Conservation (phyloP, 2,888 invertebrate species). For the Lymantria dispar region DNA sequence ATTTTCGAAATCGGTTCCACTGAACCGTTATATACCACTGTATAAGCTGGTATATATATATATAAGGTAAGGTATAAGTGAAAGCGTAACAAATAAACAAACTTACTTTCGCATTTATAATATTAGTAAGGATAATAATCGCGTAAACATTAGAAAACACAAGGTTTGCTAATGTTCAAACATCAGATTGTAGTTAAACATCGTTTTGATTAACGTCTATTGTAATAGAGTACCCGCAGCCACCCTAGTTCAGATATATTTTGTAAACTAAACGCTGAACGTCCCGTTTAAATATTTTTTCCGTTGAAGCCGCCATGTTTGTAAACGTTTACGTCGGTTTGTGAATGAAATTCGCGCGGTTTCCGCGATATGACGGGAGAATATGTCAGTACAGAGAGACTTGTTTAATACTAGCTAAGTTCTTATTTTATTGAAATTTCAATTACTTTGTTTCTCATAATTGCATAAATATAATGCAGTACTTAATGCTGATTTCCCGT, state of each 20-base stretch:
- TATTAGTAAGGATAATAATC: too few species aligned
- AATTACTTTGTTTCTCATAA: too few species aligned
- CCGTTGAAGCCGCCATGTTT: slow-evolving; percentile 70
- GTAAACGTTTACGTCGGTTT: slow-evolving; percentile 66
- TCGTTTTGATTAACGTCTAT: slow-evolving; percentile 41
- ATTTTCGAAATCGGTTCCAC: too few species aligned
- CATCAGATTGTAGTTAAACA: slow-evolving; percentile 12
- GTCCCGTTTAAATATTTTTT: slow-evolving; percentile 79
- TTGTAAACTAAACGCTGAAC: slow-evolving; percentile 69
- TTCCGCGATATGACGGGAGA: slow-evolving; percentile 71
- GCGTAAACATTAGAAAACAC: too few species aligned
- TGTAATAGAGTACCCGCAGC: slow-evolving; percentile 50
- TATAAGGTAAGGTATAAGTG: too few species aligned
- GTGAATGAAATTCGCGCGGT: slow-evolving; percentile 76
- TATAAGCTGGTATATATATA: too few species aligned
- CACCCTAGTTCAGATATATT: slow-evolving; percentile 68
- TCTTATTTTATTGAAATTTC: too few species aligned
- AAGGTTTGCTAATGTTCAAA: slow-evolving; percentile 9
- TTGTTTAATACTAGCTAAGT: slow-evolving; percentile 14
- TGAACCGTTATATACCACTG: too few species aligned
- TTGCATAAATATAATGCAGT: too few species aligned
- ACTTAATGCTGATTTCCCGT: too few species aligned
- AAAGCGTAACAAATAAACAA: too few species aligned
- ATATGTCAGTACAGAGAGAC: slow-evolving; percentile 33
- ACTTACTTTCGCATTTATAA: too few species aligned